Percentiles rank a stretch among this genome's conserved stretches.
Conservation (phyloP, 2,113 vertebrate species). For the Natator depressus region DNA sequence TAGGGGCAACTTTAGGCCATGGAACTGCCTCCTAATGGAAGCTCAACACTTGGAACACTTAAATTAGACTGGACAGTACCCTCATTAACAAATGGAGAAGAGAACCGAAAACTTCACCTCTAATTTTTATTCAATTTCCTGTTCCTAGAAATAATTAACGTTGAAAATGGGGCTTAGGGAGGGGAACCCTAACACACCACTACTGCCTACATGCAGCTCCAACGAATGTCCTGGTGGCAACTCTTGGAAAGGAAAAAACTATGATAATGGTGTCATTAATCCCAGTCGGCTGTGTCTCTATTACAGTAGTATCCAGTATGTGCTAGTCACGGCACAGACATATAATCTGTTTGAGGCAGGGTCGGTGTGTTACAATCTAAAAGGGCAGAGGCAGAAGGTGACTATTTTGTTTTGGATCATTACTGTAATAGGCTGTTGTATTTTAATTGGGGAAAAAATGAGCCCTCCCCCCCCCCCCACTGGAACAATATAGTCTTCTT, state of each 20-base stretch:
- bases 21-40: neutral
- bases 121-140: neutral
- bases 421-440: neutral
- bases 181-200: neutral
- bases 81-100: neutral
- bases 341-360: neutral
- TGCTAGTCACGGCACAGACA: neutral
- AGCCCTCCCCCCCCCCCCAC: accelerated
- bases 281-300: neutral
- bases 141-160: neutral
- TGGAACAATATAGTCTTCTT: neutral
- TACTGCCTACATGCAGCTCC: neutral
- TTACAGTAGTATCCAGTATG: neutral
- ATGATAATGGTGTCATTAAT: neutral
- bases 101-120: neutral
- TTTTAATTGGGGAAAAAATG: neutral
- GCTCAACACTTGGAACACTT: neutral
- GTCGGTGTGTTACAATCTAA: neutral
- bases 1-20: neutral
- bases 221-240: neutral
- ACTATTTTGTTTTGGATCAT: neutral
- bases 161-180: neutral
- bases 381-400: neutral
- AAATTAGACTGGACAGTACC: neutral
- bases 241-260: neutral